Evolutionary conservation across 2,888 invertebrate genomes (phyloP).

Genomic region (Drosophila acutilabella): DNA sequence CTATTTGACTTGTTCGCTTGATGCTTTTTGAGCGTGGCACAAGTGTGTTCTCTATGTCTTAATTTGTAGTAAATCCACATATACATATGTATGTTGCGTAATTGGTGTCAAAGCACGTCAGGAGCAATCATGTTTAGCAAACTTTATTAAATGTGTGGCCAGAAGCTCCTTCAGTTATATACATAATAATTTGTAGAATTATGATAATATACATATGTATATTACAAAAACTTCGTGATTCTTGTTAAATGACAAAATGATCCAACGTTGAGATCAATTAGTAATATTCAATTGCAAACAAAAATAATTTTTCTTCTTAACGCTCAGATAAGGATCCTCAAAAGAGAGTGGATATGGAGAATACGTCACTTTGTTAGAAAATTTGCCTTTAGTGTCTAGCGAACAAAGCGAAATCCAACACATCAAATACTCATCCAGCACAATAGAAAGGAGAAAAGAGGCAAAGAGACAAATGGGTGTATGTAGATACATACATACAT

Average conservation of each 20-base stretch:
- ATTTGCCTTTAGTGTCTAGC: conserved; percentile 11
- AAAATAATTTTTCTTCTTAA: neutral
- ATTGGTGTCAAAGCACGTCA: no score
- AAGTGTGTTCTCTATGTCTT: conserved; percentile 15
- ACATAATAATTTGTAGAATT: no score
- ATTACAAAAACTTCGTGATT: no score
- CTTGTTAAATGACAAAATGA: conserved; percentile 23
- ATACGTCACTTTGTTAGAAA: neutral
- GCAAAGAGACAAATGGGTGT: conserved; percentile 52
- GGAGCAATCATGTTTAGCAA: no score
- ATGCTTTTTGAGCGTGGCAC: conserved; percentile 42
- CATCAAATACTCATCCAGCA: conserved; percentile 23
- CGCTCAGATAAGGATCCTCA: neutral
- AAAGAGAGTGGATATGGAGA: neutral
- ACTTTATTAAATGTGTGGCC: no score
- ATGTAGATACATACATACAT: conserved; percentile 26
- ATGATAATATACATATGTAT: no score
- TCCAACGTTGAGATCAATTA: neutral
- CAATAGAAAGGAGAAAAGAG: conserved; percentile 76
- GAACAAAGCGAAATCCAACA: conserved; percentile 46
- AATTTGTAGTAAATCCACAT: conserved; percentile 3
- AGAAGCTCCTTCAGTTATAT: no score
- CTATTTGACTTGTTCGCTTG: conserved; percentile 65
- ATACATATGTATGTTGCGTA: no score
- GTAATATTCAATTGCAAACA: neutral